A percentile compares a stretch with the other conserved stretches of the same genome.
These are phyloP conservation scores for Carcharodon carcharias DNA, from an alignment of 2,797 vertebrate genomes.

Conservation along the genomic window DNA sequence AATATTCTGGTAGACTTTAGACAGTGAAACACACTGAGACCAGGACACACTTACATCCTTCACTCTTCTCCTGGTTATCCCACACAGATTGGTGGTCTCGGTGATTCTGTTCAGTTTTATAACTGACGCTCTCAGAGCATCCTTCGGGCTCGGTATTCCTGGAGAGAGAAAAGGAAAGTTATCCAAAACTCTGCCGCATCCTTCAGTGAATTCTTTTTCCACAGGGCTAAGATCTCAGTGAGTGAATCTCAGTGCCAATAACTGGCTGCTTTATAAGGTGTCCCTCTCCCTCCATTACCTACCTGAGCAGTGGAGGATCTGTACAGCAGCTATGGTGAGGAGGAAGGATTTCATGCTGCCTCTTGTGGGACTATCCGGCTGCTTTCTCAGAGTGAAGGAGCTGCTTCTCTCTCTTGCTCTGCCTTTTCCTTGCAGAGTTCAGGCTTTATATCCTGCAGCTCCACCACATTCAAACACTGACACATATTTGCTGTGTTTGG, in stretches of 20 bases:
- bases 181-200: background rate
- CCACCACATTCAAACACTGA: too few species aligned
- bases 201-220: background rate
- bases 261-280: background rate
- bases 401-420: too few species aligned
- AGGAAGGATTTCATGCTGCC: too few species aligned
- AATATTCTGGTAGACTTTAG: too few species aligned
- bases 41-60: too few species aligned
- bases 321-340: background rate
- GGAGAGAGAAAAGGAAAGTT: background rate
- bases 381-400: too few species aligned
- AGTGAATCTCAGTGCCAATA: background rate
- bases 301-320: conserved; percentile 30
- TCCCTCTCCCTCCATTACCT: background rate
- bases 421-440: too few species aligned
- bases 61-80: conserved; percentile 8
- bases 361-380: too few species aligned
- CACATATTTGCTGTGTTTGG: too few species aligned
- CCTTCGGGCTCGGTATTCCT: background rate
- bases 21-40: too few species aligned
- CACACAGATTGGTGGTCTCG: conserved; percentile 5
- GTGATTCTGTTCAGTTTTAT: background rate
- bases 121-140: conserved; percentile 26
- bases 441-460: too few species aligned
- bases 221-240: background rate